Percentiles rank a stretch among this genome's conserved stretches.
phyloP scores from a whole-genome alignment of 2,888 invertebrate species.

The Deilephila elpenor region DNA sequence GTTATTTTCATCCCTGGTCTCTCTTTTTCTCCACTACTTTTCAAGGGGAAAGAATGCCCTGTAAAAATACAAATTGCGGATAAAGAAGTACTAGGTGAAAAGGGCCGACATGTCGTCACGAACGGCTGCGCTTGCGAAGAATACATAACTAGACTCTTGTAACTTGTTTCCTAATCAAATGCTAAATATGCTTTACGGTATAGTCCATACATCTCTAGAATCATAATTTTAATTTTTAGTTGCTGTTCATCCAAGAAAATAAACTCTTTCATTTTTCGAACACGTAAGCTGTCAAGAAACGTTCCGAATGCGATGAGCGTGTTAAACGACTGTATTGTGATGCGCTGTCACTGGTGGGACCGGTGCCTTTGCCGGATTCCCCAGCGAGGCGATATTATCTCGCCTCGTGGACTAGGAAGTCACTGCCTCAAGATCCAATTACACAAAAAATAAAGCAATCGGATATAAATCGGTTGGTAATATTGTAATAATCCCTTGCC shows the following conservation, averaged over 20 bases:
- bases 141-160: no score
- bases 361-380: constrained; percentile 68
- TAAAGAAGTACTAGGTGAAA: no score
- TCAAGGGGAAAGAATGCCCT: no score
- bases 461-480: constrained; percentile 54
- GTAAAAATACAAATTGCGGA: no score
- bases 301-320: constrained; percentile 78
- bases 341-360: constrained; percentile 69
- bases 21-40: no score
- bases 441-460: constrained; percentile 57
- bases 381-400: constrained; percentile 67
- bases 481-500: constrained; percentile 48
- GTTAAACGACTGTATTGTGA: constrained; percentile 82
- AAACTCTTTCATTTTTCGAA: constrained; percentile 54
- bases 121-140: no score
- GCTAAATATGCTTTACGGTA: no score
- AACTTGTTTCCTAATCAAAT: no score
- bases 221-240: constrained; percentile 29
- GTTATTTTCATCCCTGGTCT: no score
- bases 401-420: constrained; percentile 66
- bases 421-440: constrained; percentile 48
- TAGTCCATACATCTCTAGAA: constrained; percentile 33
- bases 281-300: constrained; percentile 74
- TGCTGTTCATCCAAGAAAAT: constrained; percentile 44
- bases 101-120: no score